phyloP scores from a whole-genome alignment of 2,888 invertebrate genomes.

The Synergus itoensis region DNA sequence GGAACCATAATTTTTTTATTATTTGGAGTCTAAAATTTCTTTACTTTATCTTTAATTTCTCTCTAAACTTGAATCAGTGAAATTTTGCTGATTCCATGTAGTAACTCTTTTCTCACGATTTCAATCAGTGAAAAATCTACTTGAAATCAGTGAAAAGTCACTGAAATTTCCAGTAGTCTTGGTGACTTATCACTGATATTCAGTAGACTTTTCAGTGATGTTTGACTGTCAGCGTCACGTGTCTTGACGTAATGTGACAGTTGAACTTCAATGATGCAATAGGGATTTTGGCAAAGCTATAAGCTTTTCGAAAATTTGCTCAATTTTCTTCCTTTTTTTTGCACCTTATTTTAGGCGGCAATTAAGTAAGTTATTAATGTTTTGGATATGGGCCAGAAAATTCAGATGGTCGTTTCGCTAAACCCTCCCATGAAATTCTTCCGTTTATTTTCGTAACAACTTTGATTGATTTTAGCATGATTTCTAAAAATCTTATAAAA shows the following conservation, averaged over 20 bases:
- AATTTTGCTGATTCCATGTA: too few relatives aligned
- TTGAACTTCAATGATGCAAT: background rate
- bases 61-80: too few relatives aligned
- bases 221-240: background rate
- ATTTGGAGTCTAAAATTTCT: background rate
- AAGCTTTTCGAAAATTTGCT: background rate
- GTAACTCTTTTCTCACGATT: too few relatives aligned
- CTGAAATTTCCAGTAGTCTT: too few relatives aligned
- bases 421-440: background rate
- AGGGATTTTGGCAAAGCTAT: background rate
- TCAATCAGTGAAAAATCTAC: too few relatives aligned
- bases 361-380: constrained; percentile 5
- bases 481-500: background rate
- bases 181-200: too few relatives aligned
- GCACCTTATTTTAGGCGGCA: constrained; percentile 1
- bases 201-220: background rate
- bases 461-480: background rate
- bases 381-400: constrained; percentile 3
- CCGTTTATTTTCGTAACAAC: background rate
- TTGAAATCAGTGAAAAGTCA: too few relatives aligned
- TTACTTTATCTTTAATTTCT: background rate
- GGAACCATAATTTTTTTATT: background rate
- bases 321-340: background rate
- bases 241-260: background rate
- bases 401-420: background rate